These are phyloP conservation scores for Tanypteryx hageni DNA, from an alignment of 2,888 invertebrate genomes.

Conservation along the genomic window DNA sequence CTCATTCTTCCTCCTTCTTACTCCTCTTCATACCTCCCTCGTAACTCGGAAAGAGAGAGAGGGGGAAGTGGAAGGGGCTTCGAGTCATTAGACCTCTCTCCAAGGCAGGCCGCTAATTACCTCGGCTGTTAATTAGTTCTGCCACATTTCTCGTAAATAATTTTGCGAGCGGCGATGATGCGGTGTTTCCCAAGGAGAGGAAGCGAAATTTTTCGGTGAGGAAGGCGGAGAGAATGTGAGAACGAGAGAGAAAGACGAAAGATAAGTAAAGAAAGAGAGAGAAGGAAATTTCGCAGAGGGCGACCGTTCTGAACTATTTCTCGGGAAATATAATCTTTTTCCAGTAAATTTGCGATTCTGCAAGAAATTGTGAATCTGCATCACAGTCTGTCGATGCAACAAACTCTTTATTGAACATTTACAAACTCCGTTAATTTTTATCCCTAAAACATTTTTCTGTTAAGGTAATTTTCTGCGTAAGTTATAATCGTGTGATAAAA, in stretches of 20 bases:
- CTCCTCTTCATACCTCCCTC: not conserved
- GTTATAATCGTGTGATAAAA: no score
- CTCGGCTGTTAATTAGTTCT: constrained; percentile 39
- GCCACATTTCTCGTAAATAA: constrained; percentile 59
- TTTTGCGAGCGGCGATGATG: constrained; percentile 46
- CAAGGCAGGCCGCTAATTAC: constrained; percentile 47
- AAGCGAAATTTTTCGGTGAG: not conserved
- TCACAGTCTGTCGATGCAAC: no score
- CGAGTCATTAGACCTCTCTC: constrained; percentile 26
- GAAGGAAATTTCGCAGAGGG: not conserved
- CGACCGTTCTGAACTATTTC: not conserved
- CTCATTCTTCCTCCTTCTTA: not conserved
- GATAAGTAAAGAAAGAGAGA: not conserved
- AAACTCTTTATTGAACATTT: no score
- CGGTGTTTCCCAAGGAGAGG: not conserved
- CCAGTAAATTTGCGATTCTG: no score
- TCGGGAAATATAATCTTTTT: no score
- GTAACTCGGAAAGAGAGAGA: not conserved
- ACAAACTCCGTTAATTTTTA: no score
- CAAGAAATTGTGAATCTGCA: no score
- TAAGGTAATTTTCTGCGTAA: no score
- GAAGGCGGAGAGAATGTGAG: not conserved
- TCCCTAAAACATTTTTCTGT: no score
- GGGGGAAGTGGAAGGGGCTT: not conserved
- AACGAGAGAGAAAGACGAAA: not conserved